phyloP scores from a whole-genome alignment of 2,113 vertebrate genomes.

The Eurystomus gularis region DNA sequence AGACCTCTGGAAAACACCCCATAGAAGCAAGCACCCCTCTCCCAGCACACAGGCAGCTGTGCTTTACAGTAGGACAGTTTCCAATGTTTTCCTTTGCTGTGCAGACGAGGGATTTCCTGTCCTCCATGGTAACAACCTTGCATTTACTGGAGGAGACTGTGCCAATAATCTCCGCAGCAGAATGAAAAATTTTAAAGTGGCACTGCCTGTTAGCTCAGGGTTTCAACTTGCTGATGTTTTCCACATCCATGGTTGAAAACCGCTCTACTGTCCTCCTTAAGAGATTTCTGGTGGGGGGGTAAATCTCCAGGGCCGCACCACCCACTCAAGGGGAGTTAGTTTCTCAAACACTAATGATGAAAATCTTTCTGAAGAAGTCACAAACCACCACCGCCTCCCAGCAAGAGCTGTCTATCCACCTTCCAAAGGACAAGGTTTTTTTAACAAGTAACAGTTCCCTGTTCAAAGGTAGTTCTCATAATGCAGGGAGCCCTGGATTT shows the following conservation, averaged over 20 bases:
- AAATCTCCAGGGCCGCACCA: not conserved
- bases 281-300: not conserved
- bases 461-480: not conserved
- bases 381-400: not conserved
- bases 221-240: not conserved
- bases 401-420: not conserved
- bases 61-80: conserved; percentile 49
- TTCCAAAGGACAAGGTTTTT: not conserved
- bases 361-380: not conserved
- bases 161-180: conserved; percentile 43
- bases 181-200: conserved; percentile 46
- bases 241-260: not conserved
- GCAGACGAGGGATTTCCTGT: conserved; percentile 69
- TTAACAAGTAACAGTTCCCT: not conserved
- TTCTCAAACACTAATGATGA: not conserved
- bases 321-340: rapidly evolving
- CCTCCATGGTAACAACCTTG: conserved; percentile 53
- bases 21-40: not conserved
- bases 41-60: conserved; percentile 20
- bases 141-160: conserved; percentile 21
- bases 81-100: conserved; percentile 42
- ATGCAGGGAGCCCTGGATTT: not conserved
- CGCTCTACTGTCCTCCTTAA: not conserved
- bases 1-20: conserved; percentile 23
- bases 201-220: not conserved